phyloP scores from a whole-genome alignment of 92 coral and sea anemone species.

The Parazoanthus atlanticus region DNA sequence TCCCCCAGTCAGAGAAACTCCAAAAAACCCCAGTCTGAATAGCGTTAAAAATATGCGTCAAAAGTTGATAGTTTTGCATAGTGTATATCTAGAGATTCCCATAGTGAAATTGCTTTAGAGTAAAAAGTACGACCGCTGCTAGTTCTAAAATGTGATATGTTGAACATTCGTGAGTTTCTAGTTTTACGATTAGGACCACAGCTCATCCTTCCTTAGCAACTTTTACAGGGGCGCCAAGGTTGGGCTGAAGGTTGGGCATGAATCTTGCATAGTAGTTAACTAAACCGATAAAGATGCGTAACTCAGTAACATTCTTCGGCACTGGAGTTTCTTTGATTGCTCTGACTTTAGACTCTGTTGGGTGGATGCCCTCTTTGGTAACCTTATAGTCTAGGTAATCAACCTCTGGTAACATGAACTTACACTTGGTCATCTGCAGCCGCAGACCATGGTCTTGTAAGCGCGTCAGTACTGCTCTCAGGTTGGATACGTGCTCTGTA shows the following conservation, averaged over 20 bases:
- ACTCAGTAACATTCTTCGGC: conserved; percentile 25
- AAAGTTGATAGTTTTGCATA: too few species aligned
- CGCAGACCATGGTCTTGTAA: conserved; percentile 40
- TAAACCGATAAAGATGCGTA: conserved; percentile 46
- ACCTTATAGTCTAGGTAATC: conserved; percentile 29
- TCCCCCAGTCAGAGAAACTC: too few species aligned
- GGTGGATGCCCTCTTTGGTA: conserved; percentile 31
- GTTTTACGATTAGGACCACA: too few species aligned
- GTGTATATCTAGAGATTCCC: too few species aligned
- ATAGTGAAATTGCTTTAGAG: too few species aligned
- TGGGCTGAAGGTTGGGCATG: conserved; percentile 41
- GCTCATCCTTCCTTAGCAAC: conserved; percentile 41
- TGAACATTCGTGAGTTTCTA: too few species aligned
- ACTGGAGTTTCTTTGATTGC: conserved; percentile 51
- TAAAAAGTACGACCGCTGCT: too few species aligned
- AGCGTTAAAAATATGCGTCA: too few species aligned
- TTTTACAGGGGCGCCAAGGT: conserved; percentile 45
- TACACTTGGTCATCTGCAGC: conserved; percentile 44
- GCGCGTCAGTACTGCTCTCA: conserved; percentile 40
- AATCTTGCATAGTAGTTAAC: conserved; percentile 24
- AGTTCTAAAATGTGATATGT: too few species aligned
- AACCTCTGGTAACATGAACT: conserved; percentile 45
- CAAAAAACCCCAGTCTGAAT: too few species aligned
- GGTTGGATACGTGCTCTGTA: conserved; percentile 44
- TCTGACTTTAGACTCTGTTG: conserved; percentile 38